These are phyloP conservation scores for Athetis lepigone DNA, from an alignment of 2,888 invertebrate species.

Conservation along the genomic window DNA sequence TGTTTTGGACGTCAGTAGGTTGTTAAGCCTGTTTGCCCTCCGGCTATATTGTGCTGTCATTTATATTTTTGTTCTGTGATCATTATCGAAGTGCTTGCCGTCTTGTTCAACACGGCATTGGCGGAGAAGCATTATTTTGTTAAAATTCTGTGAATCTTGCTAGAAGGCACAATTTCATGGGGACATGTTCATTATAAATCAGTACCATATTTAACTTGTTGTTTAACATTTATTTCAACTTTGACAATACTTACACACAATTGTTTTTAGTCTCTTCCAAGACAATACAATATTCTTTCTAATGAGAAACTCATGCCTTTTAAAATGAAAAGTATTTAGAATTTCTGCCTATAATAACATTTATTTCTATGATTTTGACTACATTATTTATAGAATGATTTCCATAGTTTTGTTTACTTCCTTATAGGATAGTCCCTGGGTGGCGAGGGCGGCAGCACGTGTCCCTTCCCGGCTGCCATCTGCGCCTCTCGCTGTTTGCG, in stretches of 20 bases:
- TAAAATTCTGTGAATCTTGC: not conserved
- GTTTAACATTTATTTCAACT: not conserved
- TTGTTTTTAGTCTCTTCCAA: not conserved
- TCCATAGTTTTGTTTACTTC: conserved; percentile 66
- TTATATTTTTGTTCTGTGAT: not conserved
- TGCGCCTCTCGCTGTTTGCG: conserved; percentile 85
- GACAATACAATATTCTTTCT: not conserved
- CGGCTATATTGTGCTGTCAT: conserved; percentile 19
- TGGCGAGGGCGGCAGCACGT: conserved; percentile 64
- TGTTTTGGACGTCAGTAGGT: not conserved
- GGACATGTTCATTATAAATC: too few species aligned
- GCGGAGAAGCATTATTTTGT: not conserved
- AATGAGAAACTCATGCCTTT: not conserved
- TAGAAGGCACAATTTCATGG: not conserved
- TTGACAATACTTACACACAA: not conserved
- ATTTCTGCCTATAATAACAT: not conserved
- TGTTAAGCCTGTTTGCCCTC: conserved; percentile 19
- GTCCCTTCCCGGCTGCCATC: conserved; percentile 72
- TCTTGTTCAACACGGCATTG: not conserved
- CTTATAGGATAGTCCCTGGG: conserved; percentile 78
- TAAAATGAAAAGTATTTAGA: not conserved
- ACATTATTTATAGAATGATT: not conserved
- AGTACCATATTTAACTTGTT: not conserved
- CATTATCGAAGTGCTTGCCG: not conserved
- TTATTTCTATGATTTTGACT: not conserved